Conservation (phyloP, 2,888 invertebrate species). For the Troides helena region DNA sequence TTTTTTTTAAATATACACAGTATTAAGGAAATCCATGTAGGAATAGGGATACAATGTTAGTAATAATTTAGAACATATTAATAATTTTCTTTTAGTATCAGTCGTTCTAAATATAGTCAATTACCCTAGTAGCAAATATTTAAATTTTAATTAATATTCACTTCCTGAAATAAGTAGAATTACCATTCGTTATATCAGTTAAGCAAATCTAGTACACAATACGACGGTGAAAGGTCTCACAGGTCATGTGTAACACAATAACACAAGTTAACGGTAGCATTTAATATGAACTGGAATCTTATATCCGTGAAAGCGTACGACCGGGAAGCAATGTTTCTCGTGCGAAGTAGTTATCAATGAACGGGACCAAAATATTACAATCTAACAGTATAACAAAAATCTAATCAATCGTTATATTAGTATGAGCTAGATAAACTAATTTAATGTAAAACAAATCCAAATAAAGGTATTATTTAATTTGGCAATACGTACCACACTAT, state of each 20-base stretch:
- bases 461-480: no score
- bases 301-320: conserved; percentile 7
- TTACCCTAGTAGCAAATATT: not conserved
- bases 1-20: no score
- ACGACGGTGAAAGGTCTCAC: conserved; percentile 17
- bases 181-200: not conserved
- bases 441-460: no score
- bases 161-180: not conserved
- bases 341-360: not conserved
- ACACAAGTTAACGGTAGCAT: conserved; percentile 23
- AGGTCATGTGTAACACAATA: conserved; percentile 24
- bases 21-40: no score
- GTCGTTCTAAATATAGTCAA: no score
- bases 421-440: no score
- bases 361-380: not conserved
- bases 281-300: conserved; percentile 16
- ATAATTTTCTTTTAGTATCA: no score
- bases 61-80: no score
- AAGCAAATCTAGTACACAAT: not conserved
- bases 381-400: not conserved
- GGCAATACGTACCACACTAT: no score
- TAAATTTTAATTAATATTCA: not conserved
- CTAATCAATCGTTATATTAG: not conserved
- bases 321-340: not conserved
- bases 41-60: no score